Conservation (phyloP, 2,113 vertebrate genomes). For the Gopherus evgoodei region DNA sequence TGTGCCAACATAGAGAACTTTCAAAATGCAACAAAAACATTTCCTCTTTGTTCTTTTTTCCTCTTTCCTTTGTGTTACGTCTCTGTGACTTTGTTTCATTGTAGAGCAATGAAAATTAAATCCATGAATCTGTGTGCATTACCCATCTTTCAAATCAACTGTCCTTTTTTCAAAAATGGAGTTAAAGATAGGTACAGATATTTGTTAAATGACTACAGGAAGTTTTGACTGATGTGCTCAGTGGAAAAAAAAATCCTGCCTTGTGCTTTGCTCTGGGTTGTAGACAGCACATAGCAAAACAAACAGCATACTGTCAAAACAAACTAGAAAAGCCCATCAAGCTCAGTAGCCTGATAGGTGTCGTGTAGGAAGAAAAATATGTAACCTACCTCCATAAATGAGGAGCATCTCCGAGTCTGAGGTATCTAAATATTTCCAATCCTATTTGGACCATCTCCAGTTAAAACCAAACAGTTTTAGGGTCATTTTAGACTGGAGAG, state of each 20-base stretch:
- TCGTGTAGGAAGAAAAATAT: conserved; percentile 25
- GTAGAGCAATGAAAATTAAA: conserved; percentile 70
- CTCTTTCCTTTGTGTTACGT: conserved; percentile 60
- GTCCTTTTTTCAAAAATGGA: conserved; percentile 58
- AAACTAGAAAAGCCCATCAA: conserved; percentile 43
- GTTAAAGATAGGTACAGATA: conserved; percentile 39
- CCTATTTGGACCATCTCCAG: conserved; percentile 54
- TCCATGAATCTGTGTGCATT: conserved; percentile 62
- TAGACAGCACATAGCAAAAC: conserved; percentile 60
- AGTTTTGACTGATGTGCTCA: conserved; percentile 7
- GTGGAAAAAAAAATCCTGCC: conserved; percentile 62
- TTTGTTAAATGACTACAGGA: conserved; percentile 38
- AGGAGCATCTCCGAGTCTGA: conserved; percentile 43
- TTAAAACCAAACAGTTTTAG: conserved; percentile 74
- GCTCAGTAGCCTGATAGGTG: conserved; percentile 47
- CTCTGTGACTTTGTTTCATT: conserved; percentile 62
- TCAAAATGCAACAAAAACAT: conserved; percentile 62
- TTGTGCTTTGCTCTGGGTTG: conserved; percentile 56
- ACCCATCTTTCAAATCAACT: conserved; percentile 57
- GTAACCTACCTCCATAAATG: conserved; percentile 46
- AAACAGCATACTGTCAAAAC: neutral
- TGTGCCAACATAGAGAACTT: conserved; percentile 43
- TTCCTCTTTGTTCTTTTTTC: conserved; percentile 64
- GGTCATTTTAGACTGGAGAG: conserved; percentile 75
- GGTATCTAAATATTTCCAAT: conserved; percentile 58